Evolutionary conservation across 92 coral and sea anemone species (phyloP), one percentile per base, ranked within the genome.

Genomic region (Meandrina meandrites): DNA sequence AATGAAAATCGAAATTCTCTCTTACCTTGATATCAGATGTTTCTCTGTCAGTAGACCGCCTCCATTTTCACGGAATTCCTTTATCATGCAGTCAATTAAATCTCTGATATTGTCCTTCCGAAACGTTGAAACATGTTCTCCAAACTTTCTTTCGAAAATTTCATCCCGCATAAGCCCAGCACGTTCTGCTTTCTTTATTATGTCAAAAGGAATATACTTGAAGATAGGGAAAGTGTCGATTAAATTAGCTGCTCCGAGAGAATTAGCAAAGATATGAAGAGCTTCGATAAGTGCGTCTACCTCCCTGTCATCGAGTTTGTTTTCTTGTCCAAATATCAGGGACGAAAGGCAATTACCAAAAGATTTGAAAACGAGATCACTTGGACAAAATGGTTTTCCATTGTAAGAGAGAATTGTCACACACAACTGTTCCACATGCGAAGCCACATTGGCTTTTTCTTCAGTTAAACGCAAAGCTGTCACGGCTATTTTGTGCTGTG

Each of bases 151-250:
- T 81, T 91, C 84, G 66, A 96, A 89, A 60, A 96, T 91, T 40
- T 76, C 83, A 22, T 96, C 96, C 16, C 97, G 89, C 16, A 78
- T 78, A 66, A 53, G 48, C 4, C 81, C 89, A 0, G 92, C 96
- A 11, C 70, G 77, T 60, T 81, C 67, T 21, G 90, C 86, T 37
- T 91, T 78, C 77, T 84, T 73, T 16, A 96, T 88, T 42, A 93
- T 77, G 31, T 85, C 79, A 73, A 91, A 79, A 17, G 97, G 96
- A 30, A 96, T 40, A n/a, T 88, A 83, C 30, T 94, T 82, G 14
- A 96, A 68, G 60, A 95, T 47, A 3, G 98, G 98, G 40, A 94
- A 94, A n/a, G 95, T 90, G 50, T 96, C 98, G 18, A 96, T 86
- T n/a, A 92, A 80, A 81, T 90, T 93, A 60, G 96, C 94, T 4